Base-by-base conservation (phyloP, 2,113 vertebrate species). In the Orycteropus afer region DNA sequence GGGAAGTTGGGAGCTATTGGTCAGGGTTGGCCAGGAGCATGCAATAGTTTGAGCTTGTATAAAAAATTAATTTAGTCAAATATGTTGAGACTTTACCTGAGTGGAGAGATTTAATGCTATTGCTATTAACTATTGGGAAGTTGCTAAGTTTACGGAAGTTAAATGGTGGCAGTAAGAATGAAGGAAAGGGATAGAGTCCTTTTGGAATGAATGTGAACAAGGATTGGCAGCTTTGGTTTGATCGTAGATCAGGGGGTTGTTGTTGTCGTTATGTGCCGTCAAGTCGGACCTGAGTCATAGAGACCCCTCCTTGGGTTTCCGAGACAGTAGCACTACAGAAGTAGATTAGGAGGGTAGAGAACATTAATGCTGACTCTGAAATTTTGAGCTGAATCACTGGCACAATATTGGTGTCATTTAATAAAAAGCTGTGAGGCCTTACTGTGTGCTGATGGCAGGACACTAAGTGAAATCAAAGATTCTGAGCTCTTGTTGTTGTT, bases 391-490 rank as follows among this genome's bases (percentile, higher is more conserved):
- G 59, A 47, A 32, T 82, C 79, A 17, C 7, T 55, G 7, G 27
- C 9, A 37, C 18, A 61, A 34, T 55, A 49, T 34, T 53, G 59
- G 2, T n/a, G n/a, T 4, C 20, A 2, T 83, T 61, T 47, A 37
- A 53, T 18, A 79, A 65, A 94, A 71, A 65, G 32, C 14, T 6
- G 2, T 69, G 51, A 79, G 37, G 1, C 6, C 78, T 17, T 10
- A 25, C 5, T 27, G 3, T 2, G 0, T 4, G 27, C 25, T 29
- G 25, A n/a, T 17, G 9, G 13, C 4, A n/a, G 29, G 32, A 69
- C 86, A 42, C 55, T 90, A 20, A 69, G 49, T 37, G 22, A 42
- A 94, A 53, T 76, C 34, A 42, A 49, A 76, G 1, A 1, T 76
- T 77, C 78, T 47, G n/a, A 67, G 34, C 25, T n/a, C n/a, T n/a